Evolutionary conservation across 1,140 invertebrate species (phyloP).

Genomic region (Meloidogyne hapla): DNA sequence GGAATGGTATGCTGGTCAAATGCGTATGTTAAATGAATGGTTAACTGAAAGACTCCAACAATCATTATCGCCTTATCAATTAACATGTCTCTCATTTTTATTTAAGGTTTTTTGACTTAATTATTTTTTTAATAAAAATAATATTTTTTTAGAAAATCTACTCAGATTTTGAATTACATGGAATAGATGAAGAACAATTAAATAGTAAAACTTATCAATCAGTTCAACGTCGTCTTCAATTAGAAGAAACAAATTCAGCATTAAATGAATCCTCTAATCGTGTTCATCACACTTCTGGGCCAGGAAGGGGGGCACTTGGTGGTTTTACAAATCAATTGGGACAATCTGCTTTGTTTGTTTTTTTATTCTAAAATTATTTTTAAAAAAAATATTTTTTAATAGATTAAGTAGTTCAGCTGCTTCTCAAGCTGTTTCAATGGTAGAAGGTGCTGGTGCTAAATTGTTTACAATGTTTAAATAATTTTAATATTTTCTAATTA

Average conservation of each 20-base stretch:
- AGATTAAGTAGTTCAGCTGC: slow-evolving; percentile 48
- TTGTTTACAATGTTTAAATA: slow-evolving; percentile 57
- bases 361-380: slow-evolving; percentile 5
- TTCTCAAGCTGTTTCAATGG: slow-evolving; percentile 58
- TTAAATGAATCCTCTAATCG: slow-evolving; percentile 40
- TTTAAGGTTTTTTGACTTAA: slow-evolving; percentile 74
- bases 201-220: slow-evolving; percentile 93
- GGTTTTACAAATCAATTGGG: slow-evolving; percentile 9
- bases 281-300: slow-evolving; percentile 19
- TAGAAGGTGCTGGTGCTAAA: slow-evolving; percentile 63
- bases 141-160: slow-evolving; percentile 83
- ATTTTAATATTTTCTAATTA: too few relatives aligned
- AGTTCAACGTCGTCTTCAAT: slow-evolving; percentile 86
- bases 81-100: slow-evolving; percentile 91
- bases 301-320: slow-evolving; percentile 10
- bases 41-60: slow-evolving; percentile 87
- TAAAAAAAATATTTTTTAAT: not conserved
- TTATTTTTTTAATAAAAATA: slow-evolving; percentile 7
- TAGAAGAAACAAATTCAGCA: slow-evolving; percentile 80
- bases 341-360: slow-evolving; percentile 16
- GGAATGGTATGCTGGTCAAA: slow-evolving; percentile 92
- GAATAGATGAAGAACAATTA: slow-evolving; percentile 94
- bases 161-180: slow-evolving; percentile 96
- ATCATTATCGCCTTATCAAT: slow-evolving; percentile 91
- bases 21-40: slow-evolving; percentile 91